Evolutionary conservation across 2,797 vertebrate genomes (phyloP), one percentile per base, ranked within the genome.

Genomic region (Netta rufina): DNA sequence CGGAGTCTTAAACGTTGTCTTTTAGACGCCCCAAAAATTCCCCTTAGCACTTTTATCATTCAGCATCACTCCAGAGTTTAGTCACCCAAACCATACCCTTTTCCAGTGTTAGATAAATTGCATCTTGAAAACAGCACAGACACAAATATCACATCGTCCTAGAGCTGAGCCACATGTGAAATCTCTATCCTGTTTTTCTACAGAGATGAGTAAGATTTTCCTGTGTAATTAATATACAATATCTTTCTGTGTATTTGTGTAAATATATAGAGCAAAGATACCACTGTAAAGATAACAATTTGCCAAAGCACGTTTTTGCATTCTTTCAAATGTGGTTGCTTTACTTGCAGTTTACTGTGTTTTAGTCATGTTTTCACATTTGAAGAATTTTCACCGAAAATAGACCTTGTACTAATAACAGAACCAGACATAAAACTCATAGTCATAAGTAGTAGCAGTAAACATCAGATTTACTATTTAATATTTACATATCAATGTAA

Each of bases 131-230:
- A 96, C 97, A 97, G 94, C 95, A 96, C 77, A 91, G 91, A 86
- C 60, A 77, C 85, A 96, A 97, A 97, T 95, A 97, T 95, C 97
- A 93, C 60, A 18, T 96, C 95, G 12, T 96, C 96, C 96, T 87
- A 92, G 83, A 92, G 85, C 93, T 95, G 74, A 97, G 93, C 93
- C 94, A 82, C 93, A 91, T 95, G 92, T 87, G 89, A 96, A 97
- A 97, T 97, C 95, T 96, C 92, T 95, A 97, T 90, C 96, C 94
- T 97, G 95, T 98, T 98, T 98, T 98, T 97, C 96, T 98, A 98
- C 97, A 64, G 82, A 97, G 81, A 98, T 98, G 97, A 98, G 97
- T 98, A 97, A 98, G 91, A 97, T 97, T 98, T 98, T 98, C 97
- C 98, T 97, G 92, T 95, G 86, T 89, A 95, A 94, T 96, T 97